Conservation (phyloP, 2,888 invertebrate species). For the Noctua janthe region DNA sequence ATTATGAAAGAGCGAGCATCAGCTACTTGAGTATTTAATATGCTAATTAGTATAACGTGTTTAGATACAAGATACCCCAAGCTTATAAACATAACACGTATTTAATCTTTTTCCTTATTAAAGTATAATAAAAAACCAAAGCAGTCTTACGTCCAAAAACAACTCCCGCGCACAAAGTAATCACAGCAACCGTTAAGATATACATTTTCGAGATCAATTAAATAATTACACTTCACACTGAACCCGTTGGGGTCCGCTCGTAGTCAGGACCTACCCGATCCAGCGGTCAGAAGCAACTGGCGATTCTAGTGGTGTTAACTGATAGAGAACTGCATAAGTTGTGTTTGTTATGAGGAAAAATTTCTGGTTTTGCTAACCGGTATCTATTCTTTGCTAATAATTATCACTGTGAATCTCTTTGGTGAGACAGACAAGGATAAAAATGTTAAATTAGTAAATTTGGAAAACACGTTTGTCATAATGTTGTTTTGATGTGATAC, state of each 20-base stretch:
- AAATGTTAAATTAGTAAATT: no score
- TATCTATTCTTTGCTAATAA: not conserved
- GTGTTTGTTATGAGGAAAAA: conserved; percentile 10
- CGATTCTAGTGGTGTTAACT: not conserved
- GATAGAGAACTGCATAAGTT: not conserved
- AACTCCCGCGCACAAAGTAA: not conserved
- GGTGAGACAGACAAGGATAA: not conserved
- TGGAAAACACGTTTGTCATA: not conserved
- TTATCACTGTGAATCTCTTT: not conserved
- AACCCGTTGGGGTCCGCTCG: not conserved
- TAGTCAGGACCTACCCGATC: not conserved
- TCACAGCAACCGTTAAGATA: not conserved
- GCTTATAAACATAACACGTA: conserved; percentile 21
- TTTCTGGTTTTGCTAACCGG: conserved; percentile 4
- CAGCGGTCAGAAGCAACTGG: conserved; percentile 21
- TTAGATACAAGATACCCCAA: not conserved
- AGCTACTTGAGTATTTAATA: not conserved
- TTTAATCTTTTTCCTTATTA: conserved; percentile 2
- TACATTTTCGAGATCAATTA: conserved; percentile 16
- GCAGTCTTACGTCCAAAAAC: conserved; percentile 42
- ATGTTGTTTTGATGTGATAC: not conserved
- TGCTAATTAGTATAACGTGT: not conserved
- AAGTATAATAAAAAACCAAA: not conserved
- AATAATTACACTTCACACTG: not conserved
- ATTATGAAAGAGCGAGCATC: not conserved